phyloP scores from a whole-genome alignment of 2,113 vertebrate genomes.

The Ariopsis seemanni region DNA sequence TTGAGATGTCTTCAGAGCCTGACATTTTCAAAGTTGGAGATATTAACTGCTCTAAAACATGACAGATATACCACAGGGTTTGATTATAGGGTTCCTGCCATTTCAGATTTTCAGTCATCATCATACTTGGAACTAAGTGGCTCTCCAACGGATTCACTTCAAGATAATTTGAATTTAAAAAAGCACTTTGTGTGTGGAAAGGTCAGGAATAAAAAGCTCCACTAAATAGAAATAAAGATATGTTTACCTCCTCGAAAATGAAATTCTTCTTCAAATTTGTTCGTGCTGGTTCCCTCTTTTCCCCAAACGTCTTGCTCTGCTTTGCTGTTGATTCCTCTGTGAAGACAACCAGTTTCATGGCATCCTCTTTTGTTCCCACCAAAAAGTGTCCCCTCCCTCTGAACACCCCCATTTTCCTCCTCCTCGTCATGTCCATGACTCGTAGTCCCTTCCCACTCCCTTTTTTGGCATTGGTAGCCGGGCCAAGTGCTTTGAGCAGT shows the following conservation, averaged over 20 bases:
- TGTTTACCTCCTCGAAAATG: constrained; percentile 12
- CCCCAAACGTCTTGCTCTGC: background rate
- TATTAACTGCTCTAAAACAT: background rate
- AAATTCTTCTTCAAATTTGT: background rate
- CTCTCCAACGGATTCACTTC: background rate
- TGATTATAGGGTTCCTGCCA: background rate
- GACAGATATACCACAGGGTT: background rate
- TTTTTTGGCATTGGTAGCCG: background rate
- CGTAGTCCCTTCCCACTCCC: constrained; percentile 5
- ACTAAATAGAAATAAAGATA: background rate
- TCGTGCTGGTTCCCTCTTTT: background rate
- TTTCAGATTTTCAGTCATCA: background rate
- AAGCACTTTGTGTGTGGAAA: background rate
- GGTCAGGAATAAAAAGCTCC: background rate
- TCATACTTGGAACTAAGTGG: background rate
- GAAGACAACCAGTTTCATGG: constrained; percentile 47
- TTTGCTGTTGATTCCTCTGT: background rate
- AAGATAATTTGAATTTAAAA: background rate
- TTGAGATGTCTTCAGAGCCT: background rate
- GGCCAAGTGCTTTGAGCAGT: background rate
- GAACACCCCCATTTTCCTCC: constrained; percentile 57
- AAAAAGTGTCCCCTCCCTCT: constrained; percentile 63
- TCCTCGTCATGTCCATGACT: constrained; percentile 8
- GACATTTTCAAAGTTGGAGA: background rate
- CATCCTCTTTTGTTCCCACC: constrained; percentile 56